Base-by-base conservation (phyloP, 2,113 vertebrate species). In the Microcebus murinus region DNA sequence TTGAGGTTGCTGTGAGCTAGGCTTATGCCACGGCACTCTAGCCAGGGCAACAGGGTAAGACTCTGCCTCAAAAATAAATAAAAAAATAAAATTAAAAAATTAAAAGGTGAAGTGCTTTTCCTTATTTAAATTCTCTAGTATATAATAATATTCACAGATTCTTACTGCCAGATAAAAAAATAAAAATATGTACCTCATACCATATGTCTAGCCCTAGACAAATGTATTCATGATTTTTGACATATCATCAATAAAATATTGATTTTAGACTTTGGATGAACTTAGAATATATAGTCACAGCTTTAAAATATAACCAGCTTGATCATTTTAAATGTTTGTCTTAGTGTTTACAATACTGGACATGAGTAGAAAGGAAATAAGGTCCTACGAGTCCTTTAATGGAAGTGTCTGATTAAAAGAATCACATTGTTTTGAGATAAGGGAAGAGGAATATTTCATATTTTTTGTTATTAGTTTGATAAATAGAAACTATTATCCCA, bases 211-310 rank as follows among this genome's bases (percentile, higher is more conserved):
- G 4, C 29, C 11, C 15, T 42, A 70, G 3, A 42, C 9, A 94
- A 79, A 70, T 34, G 1, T 15, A 93, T 88, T 80, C 34, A 82
- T 42, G 15, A 45, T 25, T 96, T 85, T 81, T 91, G 36, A 71
- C 20, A 91, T 14, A 74, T 14, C 20, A 89, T 85, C 63, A 82
- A 39, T 27, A 94, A 93, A 94, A 86, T n/a, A 84, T 68, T 87
- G 36, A 92, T 80, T 96, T 87, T 39, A 84, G 29, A 87, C 20
- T 68, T 70, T 21, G 1, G 18, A 14, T 39, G 0, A 87, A 87
- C 12, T 87, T 73, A 70, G n/a, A 94, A 61, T 20, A 61, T 13
- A 73, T 63, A 80, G 34, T 80, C 3, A 81, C 4, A 36, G 21
- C 1, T 79, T 89, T 80, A 81, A 77, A 68, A 79, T 74, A 87